Conservation (phyloP, 35 echinoderm and acorn worm species). For the Lytechinus variegatus region DNA sequence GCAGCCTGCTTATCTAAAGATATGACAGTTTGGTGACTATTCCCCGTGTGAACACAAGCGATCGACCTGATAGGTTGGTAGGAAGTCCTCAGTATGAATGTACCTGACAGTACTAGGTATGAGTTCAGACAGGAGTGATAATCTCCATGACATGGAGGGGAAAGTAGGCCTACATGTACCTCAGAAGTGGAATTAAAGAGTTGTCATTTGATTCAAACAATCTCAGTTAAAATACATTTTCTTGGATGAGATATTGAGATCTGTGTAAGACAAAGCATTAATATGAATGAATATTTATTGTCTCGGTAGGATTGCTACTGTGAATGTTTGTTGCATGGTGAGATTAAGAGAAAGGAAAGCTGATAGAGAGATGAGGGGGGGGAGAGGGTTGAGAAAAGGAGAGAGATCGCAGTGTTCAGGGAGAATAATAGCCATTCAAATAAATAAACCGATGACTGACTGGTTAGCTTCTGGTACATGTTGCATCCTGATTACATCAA, state of each 20-base stretch:
- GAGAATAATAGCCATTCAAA: too few species aligned
- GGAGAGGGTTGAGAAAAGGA: neutral
- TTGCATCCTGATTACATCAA: neutral
- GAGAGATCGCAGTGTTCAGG: neutral
- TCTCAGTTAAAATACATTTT: neutral
- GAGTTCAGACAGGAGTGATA: neutral
- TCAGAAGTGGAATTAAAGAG: neutral
- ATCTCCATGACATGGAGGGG: neutral
- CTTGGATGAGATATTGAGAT: neutral
- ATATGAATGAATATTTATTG: neutral
- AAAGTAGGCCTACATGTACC: neutral
- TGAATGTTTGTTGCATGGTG: neutral
- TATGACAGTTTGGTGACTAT: too few species aligned
- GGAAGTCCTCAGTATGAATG: too few species aligned
- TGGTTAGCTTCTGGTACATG: too few species aligned
- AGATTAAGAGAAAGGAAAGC: neutral
- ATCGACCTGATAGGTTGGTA: neutral
- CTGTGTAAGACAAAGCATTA: neutral
- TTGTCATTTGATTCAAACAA: neutral
- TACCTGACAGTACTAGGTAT: neutral
- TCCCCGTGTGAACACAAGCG: neutral
- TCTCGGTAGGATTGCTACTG: neutral
- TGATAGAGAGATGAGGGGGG: neutral
- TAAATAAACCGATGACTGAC: too few species aligned
- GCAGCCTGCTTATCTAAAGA: too few species aligned